Percentiles rank a stretch among this genome's conserved stretches.
These are phyloP conservation scores for Epinotia demarniana DNA, from an alignment of 2,888 invertebrate genomes.

Conservation along the genomic window DNA sequence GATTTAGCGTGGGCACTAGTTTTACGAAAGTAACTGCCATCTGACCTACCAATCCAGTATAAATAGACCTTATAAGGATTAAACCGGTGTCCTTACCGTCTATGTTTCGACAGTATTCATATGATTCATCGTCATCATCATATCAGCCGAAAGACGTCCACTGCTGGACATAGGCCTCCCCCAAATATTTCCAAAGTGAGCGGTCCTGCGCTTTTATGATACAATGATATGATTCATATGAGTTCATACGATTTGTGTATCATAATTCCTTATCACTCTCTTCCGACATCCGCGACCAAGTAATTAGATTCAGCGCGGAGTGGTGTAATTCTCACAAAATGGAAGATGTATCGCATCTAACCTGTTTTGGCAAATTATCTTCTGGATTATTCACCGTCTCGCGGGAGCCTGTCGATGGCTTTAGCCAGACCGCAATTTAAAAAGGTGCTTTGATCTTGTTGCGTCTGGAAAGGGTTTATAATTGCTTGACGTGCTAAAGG, in stretches of 20 bases:
- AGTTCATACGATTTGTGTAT: too few relatives aligned
- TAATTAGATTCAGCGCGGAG: slow-evolving; percentile 79
- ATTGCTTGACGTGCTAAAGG: neutral
- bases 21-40: neutral
- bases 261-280: slow-evolving; percentile 55
- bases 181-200: too few relatives aligned
- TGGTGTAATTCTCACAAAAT: slow-evolving; percentile 81
- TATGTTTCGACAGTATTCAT: too few relatives aligned
- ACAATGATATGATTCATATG: too few relatives aligned
- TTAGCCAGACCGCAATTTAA: slow-evolving; percentile 41
- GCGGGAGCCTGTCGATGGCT: slow-evolving; percentile 31
- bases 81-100: too few relatives aligned
- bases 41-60: neutral
- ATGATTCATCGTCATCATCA: too few relatives aligned
- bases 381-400: slow-evolving; percentile 54
- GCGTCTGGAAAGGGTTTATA: neutral
- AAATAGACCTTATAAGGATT: too few relatives aligned
- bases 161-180: too few relatives aligned
- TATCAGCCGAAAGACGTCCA: too few relatives aligned
- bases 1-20: neutral
- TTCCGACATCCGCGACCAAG: slow-evolving; percentile 53
- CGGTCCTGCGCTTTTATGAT: too few relatives aligned
- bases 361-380: slow-evolving; percentile 71
- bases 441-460: slow-evolving; percentile 9
- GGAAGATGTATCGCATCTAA: slow-evolving; percentile 72